These are phyloP conservation scores for Cherax quadricarinatus DNA, from an alignment of 1,140 invertebrate genomes.

Conservation along the genomic window DNA sequence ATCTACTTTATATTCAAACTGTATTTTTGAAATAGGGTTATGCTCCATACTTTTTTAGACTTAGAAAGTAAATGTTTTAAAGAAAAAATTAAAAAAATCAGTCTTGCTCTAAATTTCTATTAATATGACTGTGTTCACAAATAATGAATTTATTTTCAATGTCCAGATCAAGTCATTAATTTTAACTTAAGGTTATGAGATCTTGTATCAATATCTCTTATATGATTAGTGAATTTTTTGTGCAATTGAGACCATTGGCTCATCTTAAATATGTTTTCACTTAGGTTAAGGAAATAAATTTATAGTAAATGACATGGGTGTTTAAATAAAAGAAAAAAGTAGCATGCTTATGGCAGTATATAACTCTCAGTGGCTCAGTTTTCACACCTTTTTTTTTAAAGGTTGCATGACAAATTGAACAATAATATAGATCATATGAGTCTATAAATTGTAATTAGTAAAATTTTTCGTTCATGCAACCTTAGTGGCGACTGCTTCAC, in stretches of 20 bases:
- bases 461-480: slow-evolving; percentile 53
- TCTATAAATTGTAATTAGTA: slow-evolving; percentile 6
- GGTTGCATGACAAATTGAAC: slow-evolving; percentile 63
- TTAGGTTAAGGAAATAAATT: slow-evolving; percentile 71
- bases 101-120: slow-evolving; percentile 49
- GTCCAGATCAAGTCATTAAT: slow-evolving; percentile 66
- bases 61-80: slow-evolving; percentile 49
- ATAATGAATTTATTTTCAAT: slow-evolving; percentile 29
- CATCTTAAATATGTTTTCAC: slow-evolving; percentile 64
- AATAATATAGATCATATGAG: slow-evolving; percentile 20
- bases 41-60: slow-evolving; percentile 49
- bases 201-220: slow-evolving; percentile 72
- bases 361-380: slow-evolving; percentile 57
- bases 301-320: slow-evolving; percentile 67
- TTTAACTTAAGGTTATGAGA: slow-evolving; percentile 68
- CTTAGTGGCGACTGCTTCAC: slow-evolving; percentile 57
- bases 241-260: slow-evolving; percentile 67
- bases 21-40: slow-evolving; percentile 67
- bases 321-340: slow-evolving; percentile 53
- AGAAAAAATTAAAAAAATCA: slow-evolving; percentile 33
- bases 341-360: slow-evolving; percentile 56
- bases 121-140: slow-evolving; percentile 26
- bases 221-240: slow-evolving; percentile 36
- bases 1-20: slow-evolving; percentile 41
- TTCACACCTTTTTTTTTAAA: slow-evolving; percentile 44